phyloP scores from a whole-genome alignment of 1,140 invertebrate species.

The Anastrepha ludens region DNA sequence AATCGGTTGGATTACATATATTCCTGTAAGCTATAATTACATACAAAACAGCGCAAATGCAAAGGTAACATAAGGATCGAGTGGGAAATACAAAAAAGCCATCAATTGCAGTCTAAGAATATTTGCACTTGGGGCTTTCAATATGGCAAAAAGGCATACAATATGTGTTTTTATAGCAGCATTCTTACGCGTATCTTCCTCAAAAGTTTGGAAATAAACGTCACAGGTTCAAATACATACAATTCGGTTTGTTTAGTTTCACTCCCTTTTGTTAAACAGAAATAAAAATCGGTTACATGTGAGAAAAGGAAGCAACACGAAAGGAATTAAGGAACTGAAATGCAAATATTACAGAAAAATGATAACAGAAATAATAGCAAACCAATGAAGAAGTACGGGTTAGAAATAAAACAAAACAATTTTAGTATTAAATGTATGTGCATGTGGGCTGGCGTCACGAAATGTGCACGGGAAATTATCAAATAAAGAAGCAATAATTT shows the following conservation, averaged over 20 bases:
- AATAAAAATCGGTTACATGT: constrained; percentile 33
- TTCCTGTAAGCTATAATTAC: not conserved
- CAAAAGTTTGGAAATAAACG: constrained; percentile 34
- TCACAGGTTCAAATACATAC: constrained; percentile 51
- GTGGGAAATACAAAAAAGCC: constrained; percentile 1
- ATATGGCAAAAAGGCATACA: not conserved
- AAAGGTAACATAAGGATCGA: not conserved
- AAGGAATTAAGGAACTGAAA: not conserved
- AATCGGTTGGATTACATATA: no score
- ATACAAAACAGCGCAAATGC: not conserved
- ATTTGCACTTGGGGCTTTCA: not conserved
- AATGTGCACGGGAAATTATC: not conserved
- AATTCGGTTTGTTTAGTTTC: constrained; percentile 52
- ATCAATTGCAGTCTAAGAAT: not conserved
- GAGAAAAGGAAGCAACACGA: constrained; percentile 36
- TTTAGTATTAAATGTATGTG: not conserved
- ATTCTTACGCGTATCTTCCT: constrained; percentile 30
- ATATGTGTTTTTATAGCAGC: not conserved
- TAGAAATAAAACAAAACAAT: not conserved
- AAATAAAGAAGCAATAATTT: no score
- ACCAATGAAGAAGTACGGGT: not conserved
- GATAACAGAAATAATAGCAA: not conserved
- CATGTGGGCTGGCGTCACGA: not conserved
- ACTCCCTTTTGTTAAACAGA: constrained; percentile 54
- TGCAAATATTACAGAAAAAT: constrained; percentile 30